Conservation (phyloP, 2,113 vertebrate species). For the Marmota flaviventris region DNA sequence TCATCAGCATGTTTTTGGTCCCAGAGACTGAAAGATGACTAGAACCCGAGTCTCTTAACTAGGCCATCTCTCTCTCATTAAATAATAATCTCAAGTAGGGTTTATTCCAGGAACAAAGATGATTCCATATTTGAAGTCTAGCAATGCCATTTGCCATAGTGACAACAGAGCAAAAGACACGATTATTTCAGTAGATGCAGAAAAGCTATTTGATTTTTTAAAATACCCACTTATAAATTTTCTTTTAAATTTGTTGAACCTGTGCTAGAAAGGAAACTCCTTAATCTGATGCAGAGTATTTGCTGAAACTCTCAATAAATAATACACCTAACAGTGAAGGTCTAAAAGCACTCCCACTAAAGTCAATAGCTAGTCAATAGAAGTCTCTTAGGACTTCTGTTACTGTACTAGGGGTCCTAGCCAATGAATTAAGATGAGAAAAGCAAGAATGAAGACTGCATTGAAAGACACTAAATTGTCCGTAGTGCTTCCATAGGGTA, state of each 20-base stretch:
- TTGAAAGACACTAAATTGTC: neutral
- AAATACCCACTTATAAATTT: neutral
- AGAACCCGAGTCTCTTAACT: neutral
- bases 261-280: neutral
- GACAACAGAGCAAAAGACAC: neutral
- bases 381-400: neutral
- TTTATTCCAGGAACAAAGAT: slow-evolving; percentile 41
- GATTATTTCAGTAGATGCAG: slow-evolving; percentile 3
- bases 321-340: neutral
- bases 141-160: neutral
- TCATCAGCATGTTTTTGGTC: neutral
- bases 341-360: neutral
- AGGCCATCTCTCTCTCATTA: neutral
- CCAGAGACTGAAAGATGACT: neutral
- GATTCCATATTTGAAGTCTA: slow-evolving; percentile 17
- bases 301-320: neutral
- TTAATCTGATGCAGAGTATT: slow-evolving; percentile 10
- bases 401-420: neutral
- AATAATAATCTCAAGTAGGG: neutral
- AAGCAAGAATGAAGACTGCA: neutral
- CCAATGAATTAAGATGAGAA: neutral
- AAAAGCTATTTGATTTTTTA: neutral
- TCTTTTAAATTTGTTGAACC: neutral
- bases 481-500: neutral
- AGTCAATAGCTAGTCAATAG: neutral